These are phyloP conservation scores for Oasisia sp. DNA, from an alignment of 2,888 invertebrate species.

Conservation along the genomic window DNA sequence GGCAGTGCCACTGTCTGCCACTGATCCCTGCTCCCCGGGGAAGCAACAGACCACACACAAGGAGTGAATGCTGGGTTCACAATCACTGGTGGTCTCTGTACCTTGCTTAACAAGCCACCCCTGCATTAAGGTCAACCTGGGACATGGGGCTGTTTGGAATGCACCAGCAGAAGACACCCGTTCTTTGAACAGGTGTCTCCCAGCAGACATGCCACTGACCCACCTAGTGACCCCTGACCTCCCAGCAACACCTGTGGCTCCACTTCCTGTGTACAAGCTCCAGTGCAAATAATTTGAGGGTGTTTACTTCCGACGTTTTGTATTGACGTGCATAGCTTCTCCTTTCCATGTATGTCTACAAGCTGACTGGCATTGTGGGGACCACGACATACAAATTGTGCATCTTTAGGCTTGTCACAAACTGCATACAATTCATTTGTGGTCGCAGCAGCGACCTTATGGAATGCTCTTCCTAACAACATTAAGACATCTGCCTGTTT, in stretches of 20 bases:
- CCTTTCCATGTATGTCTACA: background rate
- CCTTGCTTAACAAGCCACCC: background rate
- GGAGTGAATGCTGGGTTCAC: background rate
- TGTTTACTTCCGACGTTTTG: background rate
- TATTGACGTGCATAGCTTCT: background rate
- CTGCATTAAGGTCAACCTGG: background rate
- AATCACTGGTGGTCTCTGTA: background rate
- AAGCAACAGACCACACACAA: background rate
- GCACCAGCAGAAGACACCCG: background rate
- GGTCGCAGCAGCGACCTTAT: too few relatives aligned
- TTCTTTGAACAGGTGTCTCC: background rate
- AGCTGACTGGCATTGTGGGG: too few relatives aligned
- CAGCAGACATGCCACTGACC: background rate
- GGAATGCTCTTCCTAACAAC: too few relatives aligned
- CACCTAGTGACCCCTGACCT: background rate
- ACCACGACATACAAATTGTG: too few relatives aligned
- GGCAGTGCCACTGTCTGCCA: background rate
- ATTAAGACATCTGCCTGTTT: too few relatives aligned
- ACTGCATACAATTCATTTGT: too few relatives aligned
- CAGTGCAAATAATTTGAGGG: background rate
- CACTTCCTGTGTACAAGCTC: background rate
- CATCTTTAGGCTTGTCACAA: too few relatives aligned
- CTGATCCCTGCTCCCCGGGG: background rate
- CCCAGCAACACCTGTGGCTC: background rate
- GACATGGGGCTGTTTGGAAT: background rate